A percentile compares a stretch with the other conserved stretches of the same genome.
phyloP scores from a whole-genome alignment of 2,113 vertebrate genomes.

The Callipepla squamata region DNA sequence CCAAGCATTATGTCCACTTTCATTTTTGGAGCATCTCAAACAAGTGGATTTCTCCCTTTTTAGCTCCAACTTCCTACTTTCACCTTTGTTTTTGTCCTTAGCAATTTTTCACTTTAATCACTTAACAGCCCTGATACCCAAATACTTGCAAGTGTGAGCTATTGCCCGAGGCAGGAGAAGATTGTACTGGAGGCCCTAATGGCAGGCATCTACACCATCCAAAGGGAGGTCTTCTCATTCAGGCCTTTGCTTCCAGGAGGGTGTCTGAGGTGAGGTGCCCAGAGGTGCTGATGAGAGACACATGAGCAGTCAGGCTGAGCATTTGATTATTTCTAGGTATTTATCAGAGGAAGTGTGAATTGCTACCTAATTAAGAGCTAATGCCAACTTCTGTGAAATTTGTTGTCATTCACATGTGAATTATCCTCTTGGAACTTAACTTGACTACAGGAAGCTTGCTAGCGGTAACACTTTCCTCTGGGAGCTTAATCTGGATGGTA shows the following conservation, averaged over 20 bases:
- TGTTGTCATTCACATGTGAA: conserved; percentile 62
- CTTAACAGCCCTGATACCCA: neutral
- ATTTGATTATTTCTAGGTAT: conserved; percentile 23
- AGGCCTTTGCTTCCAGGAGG: neutral
- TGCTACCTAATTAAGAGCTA: conserved; percentile 46
- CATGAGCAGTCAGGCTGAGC: neutral
- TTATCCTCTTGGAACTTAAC: conserved; percentile 49
- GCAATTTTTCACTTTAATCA: neutral
- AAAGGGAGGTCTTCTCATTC: neutral
- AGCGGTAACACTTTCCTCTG: neutral
- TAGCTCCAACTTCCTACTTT: neutral
- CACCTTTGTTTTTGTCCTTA: neutral
- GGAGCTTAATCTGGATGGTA: neutral
- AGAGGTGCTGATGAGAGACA: neutral
- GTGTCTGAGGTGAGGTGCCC: neutral
- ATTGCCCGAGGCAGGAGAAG: neutral
- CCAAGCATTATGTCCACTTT: neutral
- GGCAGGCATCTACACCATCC: neutral
- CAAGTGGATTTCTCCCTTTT: neutral
- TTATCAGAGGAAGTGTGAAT: conserved; percentile 6
- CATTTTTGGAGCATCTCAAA: neutral
- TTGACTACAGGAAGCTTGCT: conserved; percentile 40
- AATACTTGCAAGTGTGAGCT: neutral
- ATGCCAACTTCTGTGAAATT: conserved; percentile 49
- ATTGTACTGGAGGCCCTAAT: neutral